Base-by-base conservation (phyloP, 2,797 vertebrate species). In the Tachyglossus aculeatus region DNA sequence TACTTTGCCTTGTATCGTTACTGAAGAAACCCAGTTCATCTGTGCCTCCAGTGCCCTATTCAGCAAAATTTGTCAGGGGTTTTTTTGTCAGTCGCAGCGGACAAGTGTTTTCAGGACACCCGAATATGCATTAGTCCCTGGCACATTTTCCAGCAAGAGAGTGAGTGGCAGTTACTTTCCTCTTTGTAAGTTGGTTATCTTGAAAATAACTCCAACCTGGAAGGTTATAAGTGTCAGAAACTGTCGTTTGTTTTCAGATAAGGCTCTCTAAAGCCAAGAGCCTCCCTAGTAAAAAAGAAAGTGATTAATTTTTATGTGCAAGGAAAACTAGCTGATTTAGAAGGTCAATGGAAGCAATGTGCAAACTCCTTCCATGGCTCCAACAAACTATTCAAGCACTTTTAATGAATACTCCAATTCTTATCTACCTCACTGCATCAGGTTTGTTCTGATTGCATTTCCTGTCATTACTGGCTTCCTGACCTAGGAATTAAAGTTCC, bases 121-220 rank as follows among this genome's bases (percentile, higher is more conserved):
- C 16, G 37, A 22, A 31, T 27, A 45, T 9, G 2, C 34, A 38
- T 21, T 47, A 10, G 6, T 73, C 41, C 73, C 51, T 19, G 19
- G n/a, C 1, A 65, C 21, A 4, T 57, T 56, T 65, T 84, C 53
- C 36, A 67, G 22, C 22, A 61, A 32, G 25, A 56, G 38, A 67
- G 24, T 59, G 51, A 34, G 4, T 0, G 8, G 38, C 44, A 41
- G 5, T 43, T 47, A 55, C 44, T 44, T 32, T 19, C 64, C 43
- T 19, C 2, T 50, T 31, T 64, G 6, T 16, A 6, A 40, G 2
- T 22, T 45, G 53, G 9, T 66, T 41, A 75, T 67, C 38, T 58
- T 55, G 25, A 68, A 84, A 56, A 62, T 67, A 62, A 56, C 25
- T 53, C 27, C 25, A 43, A 25, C 43, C 25, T 36, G 7, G 7